Base-by-base conservation (phyloP, 1,140 invertebrate genomes). In the Oppia nitens region DNA sequence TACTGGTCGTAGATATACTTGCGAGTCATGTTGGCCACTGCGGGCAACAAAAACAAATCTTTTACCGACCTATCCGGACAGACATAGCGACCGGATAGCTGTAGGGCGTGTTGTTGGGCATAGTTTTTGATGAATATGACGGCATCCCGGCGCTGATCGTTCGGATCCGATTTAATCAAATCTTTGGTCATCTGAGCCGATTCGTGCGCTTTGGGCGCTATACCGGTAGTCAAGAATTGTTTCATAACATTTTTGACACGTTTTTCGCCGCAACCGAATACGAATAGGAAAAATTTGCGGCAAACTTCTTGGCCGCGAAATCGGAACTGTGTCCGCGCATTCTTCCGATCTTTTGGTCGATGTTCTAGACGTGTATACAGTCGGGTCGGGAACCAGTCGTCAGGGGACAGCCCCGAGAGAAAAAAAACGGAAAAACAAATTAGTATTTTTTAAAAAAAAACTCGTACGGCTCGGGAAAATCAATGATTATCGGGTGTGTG, bases 261-360 rank as follows among this genome's bases (percentile, higher is more conserved):
- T 23, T 57, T 57, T 20, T 50, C 47, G 23, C 56, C 56, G 32
- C 56, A 57, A 28, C 56, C 56, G 50, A 57, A 57, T 24, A 52
- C 56, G 24, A 23, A 57, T 24, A 3, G 48, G n/a, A 57, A 57
- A 40, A 57, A 57, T 29, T 14, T 14, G 14, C 50, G 56, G 28
- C 56, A 57, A 17, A 57, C 56, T 23, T 57, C 56, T 26, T 28
- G 17, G 3, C 56, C 56, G 21, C 56, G 47, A 50, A 57, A 57
- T 50, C 48, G 2, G 24, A 57, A 57, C 17, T 32, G 20, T 2
- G 56, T 50, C 21, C 55, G 28, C 47, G 55, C 14, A 24, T 57
- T 51, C 2, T 4, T 28, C 4, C 27, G 17, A 17, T 17, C 6
- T 45, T 55, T 3, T 45, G 29, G 32, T 40, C 32, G 32, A 40